phyloP scores from a whole-genome alignment of 2,797 vertebrate species.

The Anguilla anguilla region DNA sequence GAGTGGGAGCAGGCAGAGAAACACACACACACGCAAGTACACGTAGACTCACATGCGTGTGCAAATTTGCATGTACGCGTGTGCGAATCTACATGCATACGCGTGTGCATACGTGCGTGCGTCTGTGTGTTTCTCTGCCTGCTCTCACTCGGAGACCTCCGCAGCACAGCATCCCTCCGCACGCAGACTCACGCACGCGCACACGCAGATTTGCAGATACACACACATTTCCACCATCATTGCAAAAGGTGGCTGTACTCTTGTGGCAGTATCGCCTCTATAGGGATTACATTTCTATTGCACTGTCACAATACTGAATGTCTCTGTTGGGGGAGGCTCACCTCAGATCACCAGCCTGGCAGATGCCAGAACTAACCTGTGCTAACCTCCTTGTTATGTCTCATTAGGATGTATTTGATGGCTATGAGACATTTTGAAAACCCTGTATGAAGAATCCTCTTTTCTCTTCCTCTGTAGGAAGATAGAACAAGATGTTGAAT shows the following conservation, averaged over 20 bases:
- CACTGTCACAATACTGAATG: no score
- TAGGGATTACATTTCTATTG: neutral
- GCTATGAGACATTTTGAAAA: neutral
- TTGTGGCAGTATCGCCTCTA: neutral
- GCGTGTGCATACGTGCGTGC: no score
- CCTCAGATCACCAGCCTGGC: neutral
- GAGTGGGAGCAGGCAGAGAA: conserved; percentile 3
- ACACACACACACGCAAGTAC: conserved; percentile 26
- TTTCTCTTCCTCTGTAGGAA: neutral
- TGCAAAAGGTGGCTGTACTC: neutral
- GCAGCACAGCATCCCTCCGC: no score
- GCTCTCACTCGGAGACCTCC: no score
- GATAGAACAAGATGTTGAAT: neutral
- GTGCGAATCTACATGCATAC: no score
- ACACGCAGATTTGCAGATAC: neutral
- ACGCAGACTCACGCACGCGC: no score
- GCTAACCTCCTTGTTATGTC: neutral
- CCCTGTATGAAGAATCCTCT: neutral
- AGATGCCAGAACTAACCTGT: neutral
- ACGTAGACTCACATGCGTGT: no score
- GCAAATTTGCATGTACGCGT: no score
- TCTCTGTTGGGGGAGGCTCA: neutral
- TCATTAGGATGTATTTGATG: neutral
- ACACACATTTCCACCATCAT: no score
- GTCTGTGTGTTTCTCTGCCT: no score